A percentile compares a stretch with the other conserved stretches of the same genome.
Conservation (phyloP, 92 coral and sea anemone genomes). For the Zoanthus solanderi region DNA sequence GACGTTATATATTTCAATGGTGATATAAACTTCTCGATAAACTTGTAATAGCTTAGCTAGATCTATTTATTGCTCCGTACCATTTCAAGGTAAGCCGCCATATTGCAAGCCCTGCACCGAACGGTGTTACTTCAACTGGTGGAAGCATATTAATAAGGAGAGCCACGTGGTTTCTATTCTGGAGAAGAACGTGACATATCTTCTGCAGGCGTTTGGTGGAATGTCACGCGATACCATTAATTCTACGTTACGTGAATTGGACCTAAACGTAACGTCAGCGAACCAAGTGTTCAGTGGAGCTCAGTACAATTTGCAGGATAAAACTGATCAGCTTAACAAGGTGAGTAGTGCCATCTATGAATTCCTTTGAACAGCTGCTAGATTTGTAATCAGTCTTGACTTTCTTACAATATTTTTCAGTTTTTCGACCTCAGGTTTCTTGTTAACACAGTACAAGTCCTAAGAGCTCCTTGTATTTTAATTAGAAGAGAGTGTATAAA, state of each 20-base stretch:
- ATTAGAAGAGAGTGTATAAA: no score
- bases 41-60: no score
- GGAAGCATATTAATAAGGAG: slow-evolving; percentile 72
- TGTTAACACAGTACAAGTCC: no score
- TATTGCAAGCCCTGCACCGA: slow-evolving; percentile 84
- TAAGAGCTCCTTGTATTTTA: no score
- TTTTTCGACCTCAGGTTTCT: no score
- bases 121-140: slow-evolving; percentile 90
- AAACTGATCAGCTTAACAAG: slow-evolving; percentile 73
- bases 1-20: no score
- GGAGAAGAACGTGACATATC: slow-evolving; percentile 73
- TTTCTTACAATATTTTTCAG: no score
- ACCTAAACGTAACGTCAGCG: slow-evolving; percentile 72
- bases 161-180: slow-evolving; percentile 58
- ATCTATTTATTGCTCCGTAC: not conserved
- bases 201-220: slow-evolving; percentile 84
- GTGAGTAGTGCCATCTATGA: slow-evolving; percentile 46
- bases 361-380: no score
- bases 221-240: slow-evolving; percentile 85
- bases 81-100: slow-evolving; percentile 71
- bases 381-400: no score
- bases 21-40: no score
- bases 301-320: slow-evolving; percentile 65
- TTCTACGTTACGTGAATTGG: slow-evolving; percentile 73
- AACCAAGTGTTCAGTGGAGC: slow-evolving; percentile 81